Evolutionary conservation across 2,113 vertebrate species (phyloP).

Genomic region (Dermatemys mawii): DNA sequence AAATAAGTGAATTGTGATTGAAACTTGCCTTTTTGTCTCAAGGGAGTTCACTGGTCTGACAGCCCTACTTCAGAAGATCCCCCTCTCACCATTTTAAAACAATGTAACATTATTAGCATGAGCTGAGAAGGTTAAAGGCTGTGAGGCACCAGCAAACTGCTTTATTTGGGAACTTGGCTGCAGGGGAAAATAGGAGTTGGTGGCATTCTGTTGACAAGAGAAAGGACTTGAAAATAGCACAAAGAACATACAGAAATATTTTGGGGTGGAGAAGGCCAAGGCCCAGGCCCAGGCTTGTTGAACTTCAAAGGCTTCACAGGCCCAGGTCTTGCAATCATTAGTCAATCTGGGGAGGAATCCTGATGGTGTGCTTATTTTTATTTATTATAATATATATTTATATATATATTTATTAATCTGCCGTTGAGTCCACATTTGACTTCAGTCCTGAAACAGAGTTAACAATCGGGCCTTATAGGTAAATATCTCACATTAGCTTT

Average conservation of each 20-base stretch:
- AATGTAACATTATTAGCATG: background rate
- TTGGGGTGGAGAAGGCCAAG: background rate
- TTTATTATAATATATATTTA: background rate
- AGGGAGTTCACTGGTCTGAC: background rate
- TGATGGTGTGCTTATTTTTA: background rate
- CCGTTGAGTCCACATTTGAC: background rate
- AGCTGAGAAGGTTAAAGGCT: background rate
- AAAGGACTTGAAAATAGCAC: constrained; percentile 1
- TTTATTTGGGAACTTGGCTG: constrained; percentile 23
- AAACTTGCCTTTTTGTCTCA: background rate
- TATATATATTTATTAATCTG: too few species aligned
- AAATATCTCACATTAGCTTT: background rate
- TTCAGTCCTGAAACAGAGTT: background rate
- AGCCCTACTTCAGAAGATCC: background rate
- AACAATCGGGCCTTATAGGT: background rate
- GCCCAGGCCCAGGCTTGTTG: background rate
- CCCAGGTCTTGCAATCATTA: background rate
- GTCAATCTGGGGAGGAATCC: background rate
- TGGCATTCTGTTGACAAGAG: background rate
- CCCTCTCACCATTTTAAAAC: background rate
- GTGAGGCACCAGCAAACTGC: background rate
- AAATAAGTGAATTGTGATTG: background rate
- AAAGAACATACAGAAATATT: background rate
- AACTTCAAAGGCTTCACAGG: background rate
- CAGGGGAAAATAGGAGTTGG: constrained; percentile 19